Base-by-base conservation (phyloP, 2,888 invertebrate genomes). In the Orthosia gracilis region DNA sequence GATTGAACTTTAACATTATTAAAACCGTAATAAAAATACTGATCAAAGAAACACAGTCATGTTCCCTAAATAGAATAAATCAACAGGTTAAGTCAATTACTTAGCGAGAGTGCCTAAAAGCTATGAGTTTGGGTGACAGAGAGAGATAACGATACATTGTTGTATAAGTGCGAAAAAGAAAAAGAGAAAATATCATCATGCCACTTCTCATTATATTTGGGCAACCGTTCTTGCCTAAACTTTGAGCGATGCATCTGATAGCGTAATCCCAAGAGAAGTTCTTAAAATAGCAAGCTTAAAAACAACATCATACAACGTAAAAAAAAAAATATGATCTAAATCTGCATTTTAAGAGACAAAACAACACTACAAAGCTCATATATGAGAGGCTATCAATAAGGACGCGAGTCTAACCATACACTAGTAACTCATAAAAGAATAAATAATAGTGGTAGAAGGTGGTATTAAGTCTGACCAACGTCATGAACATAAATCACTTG, bases 21-120 rank as follows among this genome's bases (percentile, higher is more conserved):
- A 40, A 52, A 61, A 54, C 5, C 17, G 15, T 49, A 54, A 49
- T 54, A 59, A 59, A 59, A 67, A 62, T 61, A 52, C 57, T 21
- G 50, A 73, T 57, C 17, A n/a, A 50, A 2, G n/a, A 18, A 55
- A 47, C 31, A 76, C 40, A n/a, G n/a, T n/a, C n/a, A n/a, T 23
- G 47, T 65, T 40, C 47, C 7, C 18, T 13, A 47, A 21, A 75
- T 54, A 63, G 15, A 64, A 63, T 63, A 52, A 21, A 74, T 59
- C 63, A 64, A 80, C 58, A 74, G 49, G 40, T 59, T 52, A 47
- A 49, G 40, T 59, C 76, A 64, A 76, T 76, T 75, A 80, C 64
- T 64, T 76, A 45, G 49, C 58, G 49, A 54, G 58, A 80, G 76
- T 62, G 50, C 47, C 47, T 62, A 7, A 57, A 77, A 76, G 61